Percentiles rank a stretch among this genome's conserved stretches.
phyloP scores from a whole-genome alignment of 2,888 invertebrate genomes.

The Monopis laevigella region DNA sequence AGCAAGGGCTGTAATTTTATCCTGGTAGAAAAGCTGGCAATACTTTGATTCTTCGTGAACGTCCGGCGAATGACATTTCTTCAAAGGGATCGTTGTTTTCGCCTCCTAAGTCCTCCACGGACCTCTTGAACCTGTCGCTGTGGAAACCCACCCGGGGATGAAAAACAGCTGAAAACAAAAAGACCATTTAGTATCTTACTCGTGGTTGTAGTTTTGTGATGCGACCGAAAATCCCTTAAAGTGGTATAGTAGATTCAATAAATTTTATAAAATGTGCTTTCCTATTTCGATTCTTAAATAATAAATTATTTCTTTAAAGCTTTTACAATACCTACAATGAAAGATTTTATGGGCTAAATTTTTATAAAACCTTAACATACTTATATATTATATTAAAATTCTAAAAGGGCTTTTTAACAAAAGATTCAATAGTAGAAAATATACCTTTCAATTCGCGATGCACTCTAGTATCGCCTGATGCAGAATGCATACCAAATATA shows the following conservation, averaged over 20 bases:
- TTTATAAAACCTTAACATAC: no score
- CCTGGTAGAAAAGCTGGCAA: constrained; percentile 2
- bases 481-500: neutral
- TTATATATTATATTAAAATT: neutral
- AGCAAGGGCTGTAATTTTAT: no score
- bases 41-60: neutral
- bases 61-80: neutral
- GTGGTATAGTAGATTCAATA: no score
- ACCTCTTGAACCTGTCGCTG: neutral
- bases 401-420: neutral
- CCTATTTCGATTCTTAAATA: no score
- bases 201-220: no score
- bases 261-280: no score
- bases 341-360: no score
- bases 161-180: constrained; percentile 1
- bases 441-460: neutral
- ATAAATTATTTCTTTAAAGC: no score
- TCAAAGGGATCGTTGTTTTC: no score
- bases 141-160: constrained; percentile 1
- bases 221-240: no score
- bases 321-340: no score
- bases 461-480: neutral
- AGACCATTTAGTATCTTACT: neutral
- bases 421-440: neutral
- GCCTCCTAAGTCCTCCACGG: neutral